Percentiles rank a stretch among this genome's conserved stretches.
These are phyloP conservation scores for Psittacula derbiana DNA, from an alignment of 2,797 vertebrate genomes.

Conservation along the genomic window DNA sequence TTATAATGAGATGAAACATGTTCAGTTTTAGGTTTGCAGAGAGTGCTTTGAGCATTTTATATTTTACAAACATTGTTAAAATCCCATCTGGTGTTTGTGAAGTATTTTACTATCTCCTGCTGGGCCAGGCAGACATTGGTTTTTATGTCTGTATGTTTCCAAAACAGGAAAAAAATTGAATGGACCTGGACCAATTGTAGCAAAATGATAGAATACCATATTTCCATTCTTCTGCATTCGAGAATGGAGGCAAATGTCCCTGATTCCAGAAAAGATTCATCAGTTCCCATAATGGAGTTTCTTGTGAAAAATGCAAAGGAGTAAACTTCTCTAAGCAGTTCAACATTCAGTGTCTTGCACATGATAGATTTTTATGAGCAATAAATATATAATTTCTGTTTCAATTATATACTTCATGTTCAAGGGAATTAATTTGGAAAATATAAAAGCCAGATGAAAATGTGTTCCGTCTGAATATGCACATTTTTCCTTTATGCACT, in stretches of 20 bases:
- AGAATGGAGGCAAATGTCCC: slow-evolving; percentile 66
- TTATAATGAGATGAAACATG: slow-evolving; percentile 57
- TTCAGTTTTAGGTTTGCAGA: slow-evolving; percentile 61
- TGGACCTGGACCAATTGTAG: slow-evolving; percentile 63
- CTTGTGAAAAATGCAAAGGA: slow-evolving; percentile 61
- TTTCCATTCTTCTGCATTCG: slow-evolving; percentile 62
- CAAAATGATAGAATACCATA: slow-evolving; percentile 60
- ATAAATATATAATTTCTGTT: slow-evolving; percentile 64
- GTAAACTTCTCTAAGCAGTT: slow-evolving; percentile 63
- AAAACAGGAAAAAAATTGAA: slow-evolving; percentile 71
- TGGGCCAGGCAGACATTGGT: slow-evolving; percentile 72
- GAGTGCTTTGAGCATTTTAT: slow-evolving; percentile 55
- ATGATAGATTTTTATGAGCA: slow-evolving; percentile 47
- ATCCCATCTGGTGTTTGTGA: slow-evolving; percentile 77
- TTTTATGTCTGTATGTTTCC: slow-evolving; percentile 72
- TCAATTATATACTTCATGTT: slow-evolving; percentile 61
- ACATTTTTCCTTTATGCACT: background rate
- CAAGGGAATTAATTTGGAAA: slow-evolving; percentile 43
- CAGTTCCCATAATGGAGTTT: slow-evolving; percentile 59
- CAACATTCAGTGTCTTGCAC: slow-evolving; percentile 53
- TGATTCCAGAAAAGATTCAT: slow-evolving; percentile 59
- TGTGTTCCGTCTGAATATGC: background rate
- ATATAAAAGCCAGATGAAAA: slow-evolving; percentile 31
- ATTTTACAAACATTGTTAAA: slow-evolving; percentile 71
- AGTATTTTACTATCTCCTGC: slow-evolving; percentile 77